Base-by-base conservation (phyloP, 2,888 invertebrate genomes). In the Apomyelois bistriatella region DNA sequence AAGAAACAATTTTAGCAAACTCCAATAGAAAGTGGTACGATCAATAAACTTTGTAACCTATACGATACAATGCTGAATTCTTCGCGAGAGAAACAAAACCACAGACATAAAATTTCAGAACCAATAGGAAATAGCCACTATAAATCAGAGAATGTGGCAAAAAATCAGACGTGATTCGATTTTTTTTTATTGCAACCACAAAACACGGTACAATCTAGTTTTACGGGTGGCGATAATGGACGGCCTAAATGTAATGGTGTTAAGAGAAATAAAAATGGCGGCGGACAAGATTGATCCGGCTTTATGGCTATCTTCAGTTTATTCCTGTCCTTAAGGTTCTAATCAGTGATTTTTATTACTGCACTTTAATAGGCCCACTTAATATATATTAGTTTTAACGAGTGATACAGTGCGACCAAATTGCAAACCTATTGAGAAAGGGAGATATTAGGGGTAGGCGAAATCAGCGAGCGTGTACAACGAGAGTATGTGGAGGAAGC, bases 131-230 rank as follows among this genome's bases (percentile, higher is more conserved):
- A 46, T 13, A 12, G 16, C 16, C 46, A 10, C 2, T 30, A 40
- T 40, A 13, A 32, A 16, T 10, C 32, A 46, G 28, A 38, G 28
- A 30, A 40, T 32, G 49, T 32, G 22, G 22, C 16, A 41, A 53
- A 52, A 55, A 53, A 58, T 59, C 55, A 59, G 62, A 57, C 61
- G 57, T 54, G 60, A 58, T 52, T 61, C 60, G 55, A 55, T 65
- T 68, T 64, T 68, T 64, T 69, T 68, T 73, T 72, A 70, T 68
- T 58, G 63, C 56, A 42, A 63, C 64, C 63, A 66, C 59, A 59
- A 60, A 56, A n/a, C 46, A 40, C 61, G 61, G 65, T 67, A 63
- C 69, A 70, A 75, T 72, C 73, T 66, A 54, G 54, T 68, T 72
- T 66, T 66, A 62, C 57, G 61, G 55, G 47, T 56, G 22, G 13